phyloP scores from a whole-genome alignment of 2,888 invertebrate genomes.

The Melinaea marsaeus region DNA sequence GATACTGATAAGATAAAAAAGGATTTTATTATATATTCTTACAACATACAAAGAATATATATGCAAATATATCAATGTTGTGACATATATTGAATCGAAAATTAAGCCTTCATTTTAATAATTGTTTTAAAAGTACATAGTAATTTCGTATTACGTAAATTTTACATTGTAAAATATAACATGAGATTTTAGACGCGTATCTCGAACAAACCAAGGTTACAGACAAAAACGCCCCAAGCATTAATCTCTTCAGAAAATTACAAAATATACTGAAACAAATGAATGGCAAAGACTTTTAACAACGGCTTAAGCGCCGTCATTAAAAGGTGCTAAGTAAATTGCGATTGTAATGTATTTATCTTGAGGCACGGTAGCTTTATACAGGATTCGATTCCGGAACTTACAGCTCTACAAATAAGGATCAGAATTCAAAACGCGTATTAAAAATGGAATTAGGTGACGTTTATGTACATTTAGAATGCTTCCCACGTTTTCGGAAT shows the following conservation, averaged over 20 bases:
- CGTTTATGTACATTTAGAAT: constrained; percentile 39
- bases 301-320: constrained; percentile 27
- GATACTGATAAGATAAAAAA: no score
- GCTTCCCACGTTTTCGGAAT: constrained; percentile 50
- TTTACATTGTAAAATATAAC: background rate
- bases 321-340: constrained; percentile 36
- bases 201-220: constrained; percentile 16
- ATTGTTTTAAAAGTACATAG: no score
- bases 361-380: constrained; percentile 2
- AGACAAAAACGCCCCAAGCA: constrained; percentile 15
- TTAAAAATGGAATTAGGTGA: constrained; percentile 9
- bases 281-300: constrained; percentile 25
- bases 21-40: no score
- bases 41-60: no score
- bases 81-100: no score
- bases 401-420: constrained; percentile 5
- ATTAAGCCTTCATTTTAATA: no score
- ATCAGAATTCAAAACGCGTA: constrained; percentile 7
- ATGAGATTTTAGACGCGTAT: background rate
- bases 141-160: background rate
- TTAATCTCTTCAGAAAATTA: constrained; percentile 24
- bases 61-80: no score
- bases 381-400: background rate
- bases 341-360: constrained; percentile 29
- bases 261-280: constrained; percentile 27